Percentiles rank a stretch among this genome's conserved stretches.
Evolutionary conservation across 2,113 vertebrate genomes (phyloP).

Genomic region (Hippolais icterina): DNA sequence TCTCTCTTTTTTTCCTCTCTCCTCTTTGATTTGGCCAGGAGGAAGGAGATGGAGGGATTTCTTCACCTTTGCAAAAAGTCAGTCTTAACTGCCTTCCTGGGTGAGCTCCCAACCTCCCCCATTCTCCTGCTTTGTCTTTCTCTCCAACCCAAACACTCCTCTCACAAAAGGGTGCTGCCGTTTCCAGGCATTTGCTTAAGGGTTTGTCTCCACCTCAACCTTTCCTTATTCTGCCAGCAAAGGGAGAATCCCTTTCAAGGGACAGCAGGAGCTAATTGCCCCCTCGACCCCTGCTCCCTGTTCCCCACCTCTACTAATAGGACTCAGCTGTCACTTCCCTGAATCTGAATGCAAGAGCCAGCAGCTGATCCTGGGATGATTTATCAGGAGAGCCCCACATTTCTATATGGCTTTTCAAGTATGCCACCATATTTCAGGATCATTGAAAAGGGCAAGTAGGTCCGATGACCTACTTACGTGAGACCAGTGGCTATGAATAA

Average conservation of each 20-base stretch:
- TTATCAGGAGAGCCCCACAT: conserved; percentile 11
- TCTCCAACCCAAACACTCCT: neutral
- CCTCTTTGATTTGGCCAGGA: neutral
- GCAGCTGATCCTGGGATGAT: conserved; percentile 26
- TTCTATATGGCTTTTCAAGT: conserved; percentile 27
- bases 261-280: neutral
- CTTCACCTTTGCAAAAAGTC: neutral
- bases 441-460: conserved; percentile 57
- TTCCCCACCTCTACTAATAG: neutral
- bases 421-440: conserved; percentile 46
- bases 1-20: accelerated
- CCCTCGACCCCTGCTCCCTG: neutral
- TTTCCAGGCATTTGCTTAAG: neutral
- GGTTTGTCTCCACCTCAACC: neutral
- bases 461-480: conserved; percentile 30
- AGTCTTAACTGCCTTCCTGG: neutral
- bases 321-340: conserved; percentile 40
- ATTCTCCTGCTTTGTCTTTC: neutral
- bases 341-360: neutral
- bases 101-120: neutral
- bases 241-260: neutral
- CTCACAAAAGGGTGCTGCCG: neutral
- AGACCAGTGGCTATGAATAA: conserved; percentile 13
- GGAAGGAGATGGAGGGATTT: neutral
- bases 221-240: neutral